phyloP scores from a whole-genome alignment of 2,888 invertebrate species.

The Caradrina kadenii region DNA sequence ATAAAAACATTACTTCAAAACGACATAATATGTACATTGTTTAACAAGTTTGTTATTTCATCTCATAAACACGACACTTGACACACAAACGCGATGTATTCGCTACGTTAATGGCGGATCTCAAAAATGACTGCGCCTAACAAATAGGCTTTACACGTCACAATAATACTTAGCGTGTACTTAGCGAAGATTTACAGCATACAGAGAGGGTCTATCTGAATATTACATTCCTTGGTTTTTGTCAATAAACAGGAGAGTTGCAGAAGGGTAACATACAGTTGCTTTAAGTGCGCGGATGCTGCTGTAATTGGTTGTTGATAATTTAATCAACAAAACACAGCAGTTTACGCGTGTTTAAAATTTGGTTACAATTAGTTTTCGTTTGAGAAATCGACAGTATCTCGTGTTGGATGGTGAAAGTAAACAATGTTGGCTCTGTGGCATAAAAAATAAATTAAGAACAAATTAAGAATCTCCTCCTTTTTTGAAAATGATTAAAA shows the following conservation, averaged over 20 bases:
- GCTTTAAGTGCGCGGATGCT: too few relatives aligned
- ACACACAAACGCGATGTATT: conserved; percentile 39
- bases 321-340: too few relatives aligned
- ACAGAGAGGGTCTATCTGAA: conserved; percentile 52
- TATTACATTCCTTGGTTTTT: conserved; percentile 56
- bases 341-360: too few relatives aligned
- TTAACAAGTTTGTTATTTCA: neutral
- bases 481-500: too few relatives aligned
- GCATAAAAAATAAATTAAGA: too few relatives aligned
- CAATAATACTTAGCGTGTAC: conserved; percentile 50
- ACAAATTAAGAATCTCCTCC: too few relatives aligned
- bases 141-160: conserved; percentile 43
- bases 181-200: conserved; percentile 51
- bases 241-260: neutral
- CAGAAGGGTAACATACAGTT: conserved; percentile 4
- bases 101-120: conserved; percentile 9
- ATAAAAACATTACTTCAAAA: neutral
- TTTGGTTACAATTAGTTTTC: too few relatives aligned
- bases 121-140: conserved; percentile 32
- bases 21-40: neutral
- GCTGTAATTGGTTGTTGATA: too few relatives aligned
- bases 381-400: too few relatives aligned
- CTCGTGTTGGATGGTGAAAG: too few relatives aligned
- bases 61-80: conserved; percentile 18
- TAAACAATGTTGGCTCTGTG: too few relatives aligned